Percentiles rank a stretch among this genome's conserved stretches.
Evolutionary conservation across 1,140 invertebrate species (phyloP).

Genomic region (Scaptomyza graminum): DNA sequence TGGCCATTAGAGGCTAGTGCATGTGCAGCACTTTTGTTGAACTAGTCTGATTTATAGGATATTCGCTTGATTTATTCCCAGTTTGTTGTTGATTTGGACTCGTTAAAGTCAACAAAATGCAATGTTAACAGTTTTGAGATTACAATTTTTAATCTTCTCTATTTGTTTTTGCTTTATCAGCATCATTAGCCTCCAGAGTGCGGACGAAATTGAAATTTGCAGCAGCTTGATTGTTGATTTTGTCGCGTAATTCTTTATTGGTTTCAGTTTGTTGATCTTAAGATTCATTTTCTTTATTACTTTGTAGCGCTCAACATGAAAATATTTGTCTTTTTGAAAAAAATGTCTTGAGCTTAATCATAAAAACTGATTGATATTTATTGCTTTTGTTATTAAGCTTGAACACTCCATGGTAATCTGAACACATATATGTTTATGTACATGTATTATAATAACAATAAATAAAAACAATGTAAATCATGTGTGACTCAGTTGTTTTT

Average conservation of each 20-base stretch:
- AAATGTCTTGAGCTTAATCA: constrained; percentile 3
- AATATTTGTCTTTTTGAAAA: too few species aligned
- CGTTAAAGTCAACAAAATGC: constrained; percentile 14
- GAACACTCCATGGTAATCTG: not conserved
- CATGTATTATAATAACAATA: not conserved
- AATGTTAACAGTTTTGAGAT: not conserved
- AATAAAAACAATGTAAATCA: not conserved
- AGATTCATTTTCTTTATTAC: not conserved
- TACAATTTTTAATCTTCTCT: not conserved
- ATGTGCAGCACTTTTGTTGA: constrained; percentile 30
- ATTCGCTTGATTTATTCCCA: constrained; percentile 8
- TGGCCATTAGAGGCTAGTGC: constrained; percentile 11
- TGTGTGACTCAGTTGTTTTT: not conserved
- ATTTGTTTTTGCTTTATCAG: not conserved
- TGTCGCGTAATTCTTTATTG: not conserved
- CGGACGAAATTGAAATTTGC: not conserved
- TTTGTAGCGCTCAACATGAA: not conserved
- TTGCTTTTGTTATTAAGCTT: not conserved
- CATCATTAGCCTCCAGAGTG: not conserved
- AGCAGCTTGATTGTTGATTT: not conserved
- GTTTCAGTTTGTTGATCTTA: constrained; percentile 7
- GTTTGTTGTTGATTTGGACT: constrained; percentile 7
- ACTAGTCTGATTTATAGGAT: constrained; percentile 30
- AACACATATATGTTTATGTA: not conserved
- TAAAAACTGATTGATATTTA: constrained; percentile 2